A percentile compares a stretch with the other conserved stretches of the same genome.
Evolutionary conservation across 2,113 vertebrate genomes (phyloP).

Genomic region (Thunnus maccoyii): DNA sequence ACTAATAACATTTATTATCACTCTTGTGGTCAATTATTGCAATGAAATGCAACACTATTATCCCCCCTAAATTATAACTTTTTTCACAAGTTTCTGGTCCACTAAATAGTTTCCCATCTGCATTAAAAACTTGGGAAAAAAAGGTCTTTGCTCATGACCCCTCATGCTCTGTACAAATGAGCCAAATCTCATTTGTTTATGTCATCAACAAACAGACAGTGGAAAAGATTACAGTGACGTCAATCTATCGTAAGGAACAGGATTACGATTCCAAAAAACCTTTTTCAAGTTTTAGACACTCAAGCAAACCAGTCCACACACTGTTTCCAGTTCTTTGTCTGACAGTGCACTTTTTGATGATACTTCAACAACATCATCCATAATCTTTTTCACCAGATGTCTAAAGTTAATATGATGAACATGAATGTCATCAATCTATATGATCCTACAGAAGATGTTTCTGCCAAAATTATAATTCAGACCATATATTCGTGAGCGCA

Average conservation of each 20-base stretch:
- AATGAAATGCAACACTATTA: not conserved
- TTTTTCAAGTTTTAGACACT: not conserved
- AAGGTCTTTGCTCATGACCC: not conserved
- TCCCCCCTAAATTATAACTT: no score
- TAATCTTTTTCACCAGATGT: slow-evolving; percentile 13
- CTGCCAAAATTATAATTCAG: not conserved
- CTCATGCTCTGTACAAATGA: not conserved
- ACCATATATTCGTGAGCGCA: accelerated
- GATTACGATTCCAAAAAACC: not conserved
- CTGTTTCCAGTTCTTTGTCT: slow-evolving; percentile 25
- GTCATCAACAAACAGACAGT: slow-evolving; percentile 12
- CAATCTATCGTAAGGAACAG: slow-evolving; percentile 10
- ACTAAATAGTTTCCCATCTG: no score
- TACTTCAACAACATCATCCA: slow-evolving; percentile 32
- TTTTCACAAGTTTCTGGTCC: no score
- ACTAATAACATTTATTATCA: not conserved
- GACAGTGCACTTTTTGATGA: not conserved
- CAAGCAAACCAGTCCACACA: not conserved
- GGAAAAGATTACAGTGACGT: slow-evolving; percentile 17
- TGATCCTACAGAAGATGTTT: slow-evolving; percentile 12
- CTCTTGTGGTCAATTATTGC: not conserved
- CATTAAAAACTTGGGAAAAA: no score
- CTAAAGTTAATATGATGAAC: slow-evolving; percentile 32
- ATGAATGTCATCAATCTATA: not conserved
- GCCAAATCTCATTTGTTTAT: not conserved